A percentile compares a stretch with the other conserved stretches of the same genome.
Evolutionary conservation across 2,888 invertebrate genomes (phyloP).

Genomic region (Odontothrips loti): DNA sequence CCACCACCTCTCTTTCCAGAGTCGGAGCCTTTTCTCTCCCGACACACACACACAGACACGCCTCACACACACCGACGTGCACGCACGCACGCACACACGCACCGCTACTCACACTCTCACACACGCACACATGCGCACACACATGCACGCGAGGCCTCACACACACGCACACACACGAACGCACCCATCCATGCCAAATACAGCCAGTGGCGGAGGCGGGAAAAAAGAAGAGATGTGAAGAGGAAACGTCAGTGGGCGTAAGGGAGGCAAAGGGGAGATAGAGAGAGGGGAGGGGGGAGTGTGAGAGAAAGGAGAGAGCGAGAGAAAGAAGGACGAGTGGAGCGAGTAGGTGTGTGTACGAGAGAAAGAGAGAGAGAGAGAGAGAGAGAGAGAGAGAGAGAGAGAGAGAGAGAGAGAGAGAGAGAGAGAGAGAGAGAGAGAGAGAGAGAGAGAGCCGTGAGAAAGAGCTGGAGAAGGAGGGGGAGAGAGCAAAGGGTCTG

Average conservation of each 20-base stretch:
- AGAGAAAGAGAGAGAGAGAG: neutral
- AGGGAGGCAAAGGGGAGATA: neutral
- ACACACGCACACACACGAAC: constrained; percentile 18
- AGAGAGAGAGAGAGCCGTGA: neutral
- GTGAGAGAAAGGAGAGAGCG: neutral
- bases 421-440: neutral
- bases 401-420: neutral
- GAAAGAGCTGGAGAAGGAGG: neutral
- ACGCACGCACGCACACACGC: neutral
- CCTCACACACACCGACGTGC: neutral
- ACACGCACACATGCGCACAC: neutral
- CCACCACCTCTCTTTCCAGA: neutral
- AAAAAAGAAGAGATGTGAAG: constrained; percentile 16
- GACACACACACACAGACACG: constrained; percentile 12
- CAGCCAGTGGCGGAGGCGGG: constrained; percentile 12
- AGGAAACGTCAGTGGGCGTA: constrained; percentile 1
- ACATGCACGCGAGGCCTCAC: neutral
- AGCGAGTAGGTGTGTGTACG: neutral
- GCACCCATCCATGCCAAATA: constrained; percentile 24
- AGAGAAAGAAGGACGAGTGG: neutral
- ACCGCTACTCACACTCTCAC: neutral
- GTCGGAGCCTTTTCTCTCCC: constrained; percentile 16
- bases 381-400: neutral
- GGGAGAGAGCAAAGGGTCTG: constrained; percentile 17
- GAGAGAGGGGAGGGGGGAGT: neutral